Base-by-base conservation (phyloP, 2,888 invertebrate genomes). In the Drosophila dives region DNA sequence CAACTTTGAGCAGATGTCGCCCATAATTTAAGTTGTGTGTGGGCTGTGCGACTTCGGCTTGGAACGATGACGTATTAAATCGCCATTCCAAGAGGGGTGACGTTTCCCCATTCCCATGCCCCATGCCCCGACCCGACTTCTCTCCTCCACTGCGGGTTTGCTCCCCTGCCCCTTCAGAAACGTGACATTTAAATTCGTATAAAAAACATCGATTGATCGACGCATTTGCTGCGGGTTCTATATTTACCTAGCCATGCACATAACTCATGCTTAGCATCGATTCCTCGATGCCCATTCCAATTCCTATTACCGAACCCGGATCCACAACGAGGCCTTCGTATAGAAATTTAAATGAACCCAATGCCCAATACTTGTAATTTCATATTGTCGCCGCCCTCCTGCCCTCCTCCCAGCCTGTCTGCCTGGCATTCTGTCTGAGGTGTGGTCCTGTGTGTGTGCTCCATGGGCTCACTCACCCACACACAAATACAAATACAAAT, bases 141-240 rank as follows among this genome's bases (percentile, higher is more conserved):
- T 40, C n/a, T 7, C 51, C 3, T 45, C 15, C 8, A 23, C 23
- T 7, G 23, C 23, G 45, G 23, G 23, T 23, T 23, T 23, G 45
- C 12, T 48, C 36, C 23, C 40, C 75, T 33, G 48, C 50, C 49
- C 45, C 53, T 59, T 51, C 26, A 34, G 64, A 72, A 79, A 83
- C 86, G 88, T 83, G 83, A 88, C 85, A 88, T 86, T 86, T 86
- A 88, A 86, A 88, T 86, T 80, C 86, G 66, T 83, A 88, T 86
- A 83, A 88, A 85, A 88, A 80, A 75, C 71, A 81, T 88, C 77
- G 81, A 86, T 88, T 80, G 85, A 75, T 86, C 80, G 83, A 70
- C 49, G 78, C 78, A 72, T 81, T 77, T 72, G 72, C 77, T 88
- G 85, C 78, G 86, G 85, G 85, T 78, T 86, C 86, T 86, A 88